Conservation (phyloP, 2,113 vertebrate species). For the Rhadina sibilatrix region DNA sequence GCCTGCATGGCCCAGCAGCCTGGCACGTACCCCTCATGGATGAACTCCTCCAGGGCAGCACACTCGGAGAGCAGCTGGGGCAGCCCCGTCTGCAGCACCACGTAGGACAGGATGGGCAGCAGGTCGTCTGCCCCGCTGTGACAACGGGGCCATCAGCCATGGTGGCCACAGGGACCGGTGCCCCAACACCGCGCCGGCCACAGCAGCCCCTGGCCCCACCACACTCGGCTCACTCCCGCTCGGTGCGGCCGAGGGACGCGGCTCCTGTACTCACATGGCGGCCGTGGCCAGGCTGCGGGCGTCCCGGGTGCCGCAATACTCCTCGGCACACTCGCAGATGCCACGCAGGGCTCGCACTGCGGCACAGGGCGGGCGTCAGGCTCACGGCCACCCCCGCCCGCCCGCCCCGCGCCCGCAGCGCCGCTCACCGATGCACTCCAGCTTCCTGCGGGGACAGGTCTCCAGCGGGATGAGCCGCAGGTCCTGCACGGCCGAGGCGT, state of each 20-base stretch:
- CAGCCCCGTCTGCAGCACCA: conserved; percentile 84
- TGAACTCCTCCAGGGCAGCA: conserved; percentile 91
- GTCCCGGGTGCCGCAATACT: conserved; percentile 78
- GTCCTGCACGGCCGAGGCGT: conserved; percentile 82
- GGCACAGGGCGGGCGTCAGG: not conserved
- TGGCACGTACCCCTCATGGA: conserved; percentile 86
- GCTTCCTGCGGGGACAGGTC: conserved; percentile 88
- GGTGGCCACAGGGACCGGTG: fast-evolving
- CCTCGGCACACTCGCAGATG: conserved; percentile 90
- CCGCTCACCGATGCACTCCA: conserved; percentile 87
- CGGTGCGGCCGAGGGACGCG: fast-evolving
- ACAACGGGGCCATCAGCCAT: not conserved
- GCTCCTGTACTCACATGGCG: conserved; percentile 80
- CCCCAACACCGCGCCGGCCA: fast-evolving
- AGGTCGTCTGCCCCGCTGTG: conserved; percentile 91
- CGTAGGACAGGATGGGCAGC: conserved; percentile 91
- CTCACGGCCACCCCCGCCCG: fast-evolving
- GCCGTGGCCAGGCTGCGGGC: conserved; percentile 50
- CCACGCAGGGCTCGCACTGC: conserved; percentile 84
- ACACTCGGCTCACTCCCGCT: fast-evolving
- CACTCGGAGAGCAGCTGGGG: conserved; percentile 93
- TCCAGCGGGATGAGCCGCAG: conserved; percentile 81
- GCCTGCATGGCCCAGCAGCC: fast-evolving
- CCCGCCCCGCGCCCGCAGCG: fast-evolving
- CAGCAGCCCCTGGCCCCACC: not conserved